These are phyloP conservation scores for Trachelus troglodyta DNA, from an alignment of 2,888 invertebrate genomes.

Conservation along the genomic window DNA sequence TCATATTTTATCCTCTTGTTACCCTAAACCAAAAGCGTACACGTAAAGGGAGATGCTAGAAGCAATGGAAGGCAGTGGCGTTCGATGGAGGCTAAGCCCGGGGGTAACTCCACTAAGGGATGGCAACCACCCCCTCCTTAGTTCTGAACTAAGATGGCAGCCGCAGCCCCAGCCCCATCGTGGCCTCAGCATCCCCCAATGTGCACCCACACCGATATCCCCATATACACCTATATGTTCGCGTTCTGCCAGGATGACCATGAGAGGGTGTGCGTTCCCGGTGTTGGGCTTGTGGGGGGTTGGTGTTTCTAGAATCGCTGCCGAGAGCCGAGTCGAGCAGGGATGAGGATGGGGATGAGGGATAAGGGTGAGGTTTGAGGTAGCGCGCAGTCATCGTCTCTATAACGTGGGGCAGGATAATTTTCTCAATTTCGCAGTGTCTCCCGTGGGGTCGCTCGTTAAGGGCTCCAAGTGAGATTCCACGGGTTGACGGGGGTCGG, in stretches of 20 bases:
- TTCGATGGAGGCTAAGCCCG: slow-evolving; percentile 31
- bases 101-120: slow-evolving; percentile 39
- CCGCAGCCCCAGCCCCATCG: slow-evolving; percentile 29
- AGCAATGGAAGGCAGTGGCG: neutral
- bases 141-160: slow-evolving; percentile 65
- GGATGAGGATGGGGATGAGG: neutral
- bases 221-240: slow-evolving; percentile 1
- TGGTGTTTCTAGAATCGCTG: neutral
- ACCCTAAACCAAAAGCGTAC: neutral
- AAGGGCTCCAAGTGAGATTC: slow-evolving; percentile 65
- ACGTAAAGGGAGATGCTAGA: neutral
- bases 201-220: neutral
- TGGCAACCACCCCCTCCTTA: slow-evolving; percentile 58
- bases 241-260: neutral
- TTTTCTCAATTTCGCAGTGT: slow-evolving; percentile 66
- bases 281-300: neutral
- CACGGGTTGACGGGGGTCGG: slow-evolving; percentile 51
- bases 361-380: slow-evolving; percentile 3
- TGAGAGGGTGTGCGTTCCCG: neutral
- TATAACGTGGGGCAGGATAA: slow-evolving; percentile 60
- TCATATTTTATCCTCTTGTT: neutral
- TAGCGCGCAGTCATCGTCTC: slow-evolving; percentile 52
- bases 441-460: slow-evolving; percentile 64
- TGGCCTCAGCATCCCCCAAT: slow-evolving; percentile 15
- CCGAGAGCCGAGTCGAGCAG: neutral